Percentiles rank a stretch among this genome's conserved stretches.
These are phyloP conservation scores for Meloidogyne exigua DNA, from an alignment of 1,140 invertebrate genomes.

Conservation along the genomic window DNA sequence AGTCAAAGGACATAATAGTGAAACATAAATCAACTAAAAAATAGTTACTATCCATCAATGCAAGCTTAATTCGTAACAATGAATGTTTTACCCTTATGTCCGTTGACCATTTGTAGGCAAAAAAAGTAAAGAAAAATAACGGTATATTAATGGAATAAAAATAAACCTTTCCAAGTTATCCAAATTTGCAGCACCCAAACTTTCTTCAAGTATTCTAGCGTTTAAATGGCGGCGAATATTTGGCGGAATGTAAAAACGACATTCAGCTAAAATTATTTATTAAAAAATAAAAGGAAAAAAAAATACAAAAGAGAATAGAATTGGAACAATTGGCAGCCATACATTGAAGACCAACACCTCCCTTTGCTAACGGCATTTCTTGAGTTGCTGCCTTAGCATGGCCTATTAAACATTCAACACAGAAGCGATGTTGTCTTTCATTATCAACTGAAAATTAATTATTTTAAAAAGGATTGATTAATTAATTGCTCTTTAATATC, in stretches of 20 bases:
- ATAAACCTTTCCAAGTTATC: conserved; percentile 35
- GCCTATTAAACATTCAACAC: conserved; percentile 30
- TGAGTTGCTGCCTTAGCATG: conserved; percentile 35
- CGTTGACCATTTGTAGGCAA: too few relatives aligned
- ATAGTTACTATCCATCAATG: too few relatives aligned
- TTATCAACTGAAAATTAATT: not conserved
- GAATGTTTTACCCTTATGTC: too few relatives aligned
- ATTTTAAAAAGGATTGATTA: too few relatives aligned
- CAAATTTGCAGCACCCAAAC: conserved; percentile 29
- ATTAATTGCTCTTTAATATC: too few relatives aligned
- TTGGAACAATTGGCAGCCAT: conserved; percentile 34
- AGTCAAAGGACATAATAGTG: too few relatives aligned
- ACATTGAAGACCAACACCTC: conserved; percentile 37
- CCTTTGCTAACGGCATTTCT: conserved; percentile 44
- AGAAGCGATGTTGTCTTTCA: conserved; percentile 28
- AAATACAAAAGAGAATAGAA: conserved; percentile 39
- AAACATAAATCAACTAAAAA: too few relatives aligned
- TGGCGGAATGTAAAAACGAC: conserved; percentile 34
- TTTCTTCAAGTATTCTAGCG: conserved; percentile 41
- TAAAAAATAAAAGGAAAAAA: not conserved
- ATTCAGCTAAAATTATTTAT: conserved; percentile 29
- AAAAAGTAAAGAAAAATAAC: too few relatives aligned
- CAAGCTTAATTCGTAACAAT: too few relatives aligned
- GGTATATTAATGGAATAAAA: too few relatives aligned
- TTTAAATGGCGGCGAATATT: conserved; percentile 27